These are phyloP conservation scores for Eueremaeus valkanovi DNA, from an alignment of 2,888 invertebrate genomes.

Conservation along the genomic window DNA sequence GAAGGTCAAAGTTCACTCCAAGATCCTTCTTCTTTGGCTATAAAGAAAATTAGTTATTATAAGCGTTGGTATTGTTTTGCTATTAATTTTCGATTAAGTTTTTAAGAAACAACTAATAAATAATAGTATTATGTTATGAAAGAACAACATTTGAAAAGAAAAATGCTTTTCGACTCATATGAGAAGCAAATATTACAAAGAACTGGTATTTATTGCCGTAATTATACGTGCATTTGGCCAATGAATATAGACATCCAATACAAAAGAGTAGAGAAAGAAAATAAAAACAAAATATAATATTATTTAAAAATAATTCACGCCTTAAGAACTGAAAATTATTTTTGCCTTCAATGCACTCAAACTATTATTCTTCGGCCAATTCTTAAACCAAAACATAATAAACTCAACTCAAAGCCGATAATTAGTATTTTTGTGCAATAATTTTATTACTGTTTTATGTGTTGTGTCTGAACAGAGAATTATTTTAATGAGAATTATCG, in stretches of 20 bases:
- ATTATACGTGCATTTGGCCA: background rate
- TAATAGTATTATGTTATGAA: background rate
- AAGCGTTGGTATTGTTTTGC: background rate
- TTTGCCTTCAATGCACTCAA: too few species aligned
- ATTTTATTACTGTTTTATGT: background rate
- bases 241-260: background rate
- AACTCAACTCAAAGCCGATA: background rate
- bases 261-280: background rate
- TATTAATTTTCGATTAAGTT: slow-evolving; percentile 11
- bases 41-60: background rate
- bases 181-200: background rate
- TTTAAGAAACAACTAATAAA: background rate
- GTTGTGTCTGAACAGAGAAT: background rate
- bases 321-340: background rate
- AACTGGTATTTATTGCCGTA: background rate
- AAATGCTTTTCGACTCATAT: background rate
- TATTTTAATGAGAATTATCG: background rate
- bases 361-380: background rate
- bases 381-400: background rate
- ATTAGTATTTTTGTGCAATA: slow-evolving; percentile 24
- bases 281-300: background rate
- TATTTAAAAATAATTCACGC: slow-evolving; percentile 12
- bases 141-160: background rate
- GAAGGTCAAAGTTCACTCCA: background rate
- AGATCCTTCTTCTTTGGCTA: background rate